A percentile compares a stretch with the other conserved stretches of the same genome.
Evolutionary conservation across 2,888 invertebrate genomes (phyloP).

Genomic region (Argyresthia goedartella): DNA sequence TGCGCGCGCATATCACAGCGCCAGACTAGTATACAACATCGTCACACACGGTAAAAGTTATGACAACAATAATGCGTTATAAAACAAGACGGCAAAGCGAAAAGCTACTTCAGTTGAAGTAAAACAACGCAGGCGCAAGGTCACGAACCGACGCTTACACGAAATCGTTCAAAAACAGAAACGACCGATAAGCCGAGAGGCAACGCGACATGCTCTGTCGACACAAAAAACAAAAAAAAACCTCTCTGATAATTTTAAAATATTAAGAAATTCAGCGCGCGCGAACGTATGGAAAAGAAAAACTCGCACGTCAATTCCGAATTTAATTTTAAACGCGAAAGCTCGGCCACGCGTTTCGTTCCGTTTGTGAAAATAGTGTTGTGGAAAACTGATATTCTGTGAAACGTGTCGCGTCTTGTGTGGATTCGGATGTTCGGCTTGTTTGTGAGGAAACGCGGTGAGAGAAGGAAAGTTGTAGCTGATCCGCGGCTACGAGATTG

Average conservation of each 20-base stretch:
- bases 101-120: slow-evolving; percentile 56
- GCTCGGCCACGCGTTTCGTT: slow-evolving; percentile 14
- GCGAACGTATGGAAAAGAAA: background rate
- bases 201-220: background rate
- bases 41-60: slow-evolving; percentile 48
- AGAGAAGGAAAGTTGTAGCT: no score
- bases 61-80: slow-evolving; percentile 63
- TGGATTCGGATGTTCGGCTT: background rate
- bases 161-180: slow-evolving; percentile 14
- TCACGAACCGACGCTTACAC: slow-evolving; percentile 41
- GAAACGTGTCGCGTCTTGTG: background rate
- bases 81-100: slow-evolving; percentile 52
- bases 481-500: no score
- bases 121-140: slow-evolving; percentile 47
- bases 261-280: slow-evolving; percentile 10
- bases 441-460: background rate
- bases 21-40: no score
- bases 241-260: slow-evolving; percentile 18
- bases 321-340: slow-evolving; percentile 26
- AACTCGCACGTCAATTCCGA: slow-evolving; percentile 31
- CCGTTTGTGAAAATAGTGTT: slow-evolving; percentile 36
- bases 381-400: background rate
- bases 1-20: no score
- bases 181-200: slow-evolving; percentile 6
- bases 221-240: background rate